Conservation (phyloP, 2,888 invertebrate species). For the Troilus luridus region DNA sequence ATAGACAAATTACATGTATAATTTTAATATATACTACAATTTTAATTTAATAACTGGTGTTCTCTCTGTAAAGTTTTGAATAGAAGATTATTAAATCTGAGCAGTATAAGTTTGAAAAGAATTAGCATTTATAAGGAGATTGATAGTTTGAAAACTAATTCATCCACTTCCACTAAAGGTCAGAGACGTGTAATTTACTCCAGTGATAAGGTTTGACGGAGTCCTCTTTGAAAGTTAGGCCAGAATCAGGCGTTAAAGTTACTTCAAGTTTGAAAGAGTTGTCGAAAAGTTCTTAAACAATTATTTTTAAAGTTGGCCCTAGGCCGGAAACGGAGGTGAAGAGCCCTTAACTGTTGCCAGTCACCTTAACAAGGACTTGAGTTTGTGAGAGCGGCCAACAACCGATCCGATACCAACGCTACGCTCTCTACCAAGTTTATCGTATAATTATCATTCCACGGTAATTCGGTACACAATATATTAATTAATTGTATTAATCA, state of each 20-base stretch:
- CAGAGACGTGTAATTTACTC: background rate
- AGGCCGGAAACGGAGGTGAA: slow-evolving; percentile 26
- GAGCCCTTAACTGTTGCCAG: slow-evolving; percentile 41
- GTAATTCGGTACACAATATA: no score
- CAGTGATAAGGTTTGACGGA: slow-evolving; percentile 13
- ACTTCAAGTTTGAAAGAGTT: slow-evolving; percentile 35
- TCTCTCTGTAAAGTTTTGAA: no score
- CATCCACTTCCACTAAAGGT: background rate
- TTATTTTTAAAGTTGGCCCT: slow-evolving; percentile 46
- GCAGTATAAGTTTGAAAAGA: background rate
- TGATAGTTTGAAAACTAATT: background rate
- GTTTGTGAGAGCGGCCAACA: slow-evolving; percentile 1
- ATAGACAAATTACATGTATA: no score
- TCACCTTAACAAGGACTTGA: slow-evolving; percentile 20
- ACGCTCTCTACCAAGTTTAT: background rate
- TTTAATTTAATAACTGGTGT: no score
- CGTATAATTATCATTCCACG: no score
- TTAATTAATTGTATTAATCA: no score
- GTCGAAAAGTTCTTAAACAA: slow-evolving; percentile 47
- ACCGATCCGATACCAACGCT: background rate
- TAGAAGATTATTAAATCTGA: no score
- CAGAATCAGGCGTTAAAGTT: slow-evolving; percentile 33
- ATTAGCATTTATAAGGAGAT: background rate
- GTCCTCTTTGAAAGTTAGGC: slow-evolving; percentile 26
- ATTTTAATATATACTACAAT: no score